Evolutionary conservation across 2,888 invertebrate genomes (phyloP).

Genomic region (Aleiodes leptofemur): DNA sequence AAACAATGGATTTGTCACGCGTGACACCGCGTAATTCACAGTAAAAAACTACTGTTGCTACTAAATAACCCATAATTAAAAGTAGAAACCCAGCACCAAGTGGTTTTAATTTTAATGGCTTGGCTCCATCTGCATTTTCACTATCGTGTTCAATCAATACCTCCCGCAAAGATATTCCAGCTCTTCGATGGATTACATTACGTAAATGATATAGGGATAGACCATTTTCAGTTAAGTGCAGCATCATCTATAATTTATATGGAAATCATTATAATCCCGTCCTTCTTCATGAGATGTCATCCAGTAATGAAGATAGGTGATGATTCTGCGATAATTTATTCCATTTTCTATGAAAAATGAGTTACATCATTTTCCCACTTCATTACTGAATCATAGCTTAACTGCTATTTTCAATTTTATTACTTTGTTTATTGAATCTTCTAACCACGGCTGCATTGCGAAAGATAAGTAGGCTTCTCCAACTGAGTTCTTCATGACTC

Average conservation of each 20-base stretch:
- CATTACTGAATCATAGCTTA: not conserved
- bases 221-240: slow-evolving; percentile 63
- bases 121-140: slow-evolving; percentile 52
- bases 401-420: not conserved
- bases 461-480: slow-evolving; percentile 63
- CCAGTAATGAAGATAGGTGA: not conserved
- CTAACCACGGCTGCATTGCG: slow-evolving; percentile 66
- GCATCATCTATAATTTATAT: slow-evolving; percentile 59
- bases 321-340: not conserved
- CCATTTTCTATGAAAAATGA: not conserved
- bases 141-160: slow-evolving; percentile 65
- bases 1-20: too few relatives aligned
- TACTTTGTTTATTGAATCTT: not conserved
- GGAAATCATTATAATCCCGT: too few relatives aligned
- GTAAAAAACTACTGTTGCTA: slow-evolving; percentile 62
- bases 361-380: slow-evolving; percentile 9
- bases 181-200: slow-evolving; percentile 64
- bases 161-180: slow-evolving; percentile 59
- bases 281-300: slow-evolving; percentile 22
- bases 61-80: slow-evolving; percentile 59
- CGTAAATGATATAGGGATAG: slow-evolving; percentile 61
- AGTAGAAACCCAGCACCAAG: slow-evolving; percentile 66
- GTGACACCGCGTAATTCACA: slow-evolving; percentile 57
- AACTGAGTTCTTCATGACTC: slow-evolving; percentile 64
- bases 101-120: slow-evolving; percentile 62